These are phyloP conservation scores for Acanthurus lineatus DNA, from an alignment of 2,797 vertebrate genomes.

Conservation along the genomic window DNA sequence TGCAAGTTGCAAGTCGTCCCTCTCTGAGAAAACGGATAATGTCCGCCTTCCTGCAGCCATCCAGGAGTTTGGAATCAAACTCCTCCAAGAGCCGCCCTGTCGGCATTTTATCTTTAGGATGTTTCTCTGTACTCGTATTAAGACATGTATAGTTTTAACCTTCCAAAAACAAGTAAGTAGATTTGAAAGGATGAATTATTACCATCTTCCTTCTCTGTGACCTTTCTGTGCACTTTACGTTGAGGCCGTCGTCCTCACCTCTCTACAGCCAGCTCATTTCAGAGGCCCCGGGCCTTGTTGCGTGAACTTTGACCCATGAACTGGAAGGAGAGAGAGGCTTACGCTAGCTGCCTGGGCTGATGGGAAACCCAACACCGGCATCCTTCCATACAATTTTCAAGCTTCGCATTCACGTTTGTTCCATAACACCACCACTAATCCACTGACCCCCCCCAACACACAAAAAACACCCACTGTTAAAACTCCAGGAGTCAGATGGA, in stretches of 20 bases:
- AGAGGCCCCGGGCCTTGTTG: constrained; percentile 64
- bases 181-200: constrained; percentile 34
- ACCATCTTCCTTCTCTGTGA: constrained; percentile 61
- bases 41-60: too few species aligned
- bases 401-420: constrained; percentile 48
- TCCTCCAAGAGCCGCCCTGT: too few species aligned
- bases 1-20: too few species aligned
- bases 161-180: neutral
- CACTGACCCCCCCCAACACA: constrained; percentile 27
- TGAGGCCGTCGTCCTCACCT: constrained; percentile 36
- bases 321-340: constrained; percentile 74
- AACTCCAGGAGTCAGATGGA: constrained; percentile 16
- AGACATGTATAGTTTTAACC: neutral
- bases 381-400: constrained; percentile 60
- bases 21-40: too few species aligned
- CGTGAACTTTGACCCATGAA: constrained; percentile 68
- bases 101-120: neutral
- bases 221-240: constrained; percentile 67
- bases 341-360: constrained; percentile 40
- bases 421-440: constrained; percentile 50
- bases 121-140: fast-evolving
- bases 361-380: constrained; percentile 73
- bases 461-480: constrained; percentile 23
- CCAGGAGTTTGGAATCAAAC: too few species aligned
- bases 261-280: constrained; percentile 59